Base-by-base conservation (phyloP, 1,140 invertebrate genomes). In the Armadillidium nasatum region DNA sequence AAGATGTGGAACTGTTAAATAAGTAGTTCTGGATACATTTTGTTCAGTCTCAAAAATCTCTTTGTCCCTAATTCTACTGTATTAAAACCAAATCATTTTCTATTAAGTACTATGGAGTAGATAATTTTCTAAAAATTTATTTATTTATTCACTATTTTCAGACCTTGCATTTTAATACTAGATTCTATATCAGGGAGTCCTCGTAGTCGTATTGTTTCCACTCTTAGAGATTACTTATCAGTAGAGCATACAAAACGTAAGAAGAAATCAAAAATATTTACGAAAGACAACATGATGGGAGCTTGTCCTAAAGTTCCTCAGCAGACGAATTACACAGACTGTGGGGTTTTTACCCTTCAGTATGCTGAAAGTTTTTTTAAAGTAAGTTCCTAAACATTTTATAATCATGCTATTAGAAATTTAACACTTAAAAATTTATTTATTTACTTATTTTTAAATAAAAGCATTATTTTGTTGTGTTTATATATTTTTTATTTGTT, bases 271-370 rank as follows among this genome's bases (percentile, higher is more conserved):
- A 77, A 88, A 86, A 83, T 89, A 87, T 94, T 94, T 83, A 90
- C 89, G 45, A 93, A 92, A 84, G 89, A 92, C 82, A 91, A 90
- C 23, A 92, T 95, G 73, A 92, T 91, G 83, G 94, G 94, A 4
- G 88, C 89, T 71, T 90, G 89, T 82, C 92, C 93, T 0, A 94
- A 93, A 87, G 93, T 97, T 76, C 96, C 96, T 21, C 95, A 97
- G 83, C 97, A 99, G 87, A 94, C 91, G 77, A 99, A 99, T 87
- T 96, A 91, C 84, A 94, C 92, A 50, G 97, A 99, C 85, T 99
- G 97, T 87, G 97, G 97, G 3, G 86, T 98, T 7, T 99, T 94
- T 86, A 86, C 98, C 60, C 87, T 99, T 45, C 94, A 98, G 84
- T 99, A 97, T 88, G 94, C 95, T 6, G 95, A 99, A 87, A 91